Evolutionary conservation across 2,113 vertebrate genomes (phyloP).

Genomic region (Illadopsis cleaveri): DNA sequence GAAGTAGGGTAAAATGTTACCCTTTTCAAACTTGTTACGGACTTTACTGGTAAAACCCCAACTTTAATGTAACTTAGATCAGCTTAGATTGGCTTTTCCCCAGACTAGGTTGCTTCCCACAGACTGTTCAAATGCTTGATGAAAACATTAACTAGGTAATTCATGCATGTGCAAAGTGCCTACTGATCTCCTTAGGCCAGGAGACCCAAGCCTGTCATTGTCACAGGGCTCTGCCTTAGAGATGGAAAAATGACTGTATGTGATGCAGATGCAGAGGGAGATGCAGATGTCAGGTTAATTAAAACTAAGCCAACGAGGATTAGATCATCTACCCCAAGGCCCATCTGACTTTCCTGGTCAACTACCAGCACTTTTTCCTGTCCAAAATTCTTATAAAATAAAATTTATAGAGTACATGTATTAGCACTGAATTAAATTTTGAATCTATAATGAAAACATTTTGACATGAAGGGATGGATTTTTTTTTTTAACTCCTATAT

Average conservation of each 20-base stretch:
- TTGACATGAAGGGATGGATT: background rate
- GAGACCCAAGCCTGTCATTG: background rate
- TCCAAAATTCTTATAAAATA: background rate
- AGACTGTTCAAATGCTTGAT: background rate
- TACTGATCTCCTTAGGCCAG: background rate
- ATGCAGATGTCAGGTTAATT: background rate
- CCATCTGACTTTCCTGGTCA: background rate
- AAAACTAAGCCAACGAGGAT: background rate
- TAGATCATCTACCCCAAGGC: background rate
- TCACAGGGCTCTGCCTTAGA: background rate
- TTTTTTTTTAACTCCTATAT: background rate
- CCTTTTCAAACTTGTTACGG: background rate
- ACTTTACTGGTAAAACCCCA: background rate
- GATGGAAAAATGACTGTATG: background rate
- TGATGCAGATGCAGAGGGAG: background rate
- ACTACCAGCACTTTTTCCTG: background rate
- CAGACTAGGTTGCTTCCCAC: background rate
- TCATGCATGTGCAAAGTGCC: background rate
- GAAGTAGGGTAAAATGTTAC: background rate
- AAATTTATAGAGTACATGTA: background rate
- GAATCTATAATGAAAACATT: background rate
- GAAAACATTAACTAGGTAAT: background rate
- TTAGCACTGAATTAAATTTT: background rate
- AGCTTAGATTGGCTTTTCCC: background rate
- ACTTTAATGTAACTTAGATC: background rate